Percentiles rank a stretch among this genome's conserved stretches.
Conservation (phyloP, 2,888 invertebrate species). For the Drosophila cognata region DNA sequence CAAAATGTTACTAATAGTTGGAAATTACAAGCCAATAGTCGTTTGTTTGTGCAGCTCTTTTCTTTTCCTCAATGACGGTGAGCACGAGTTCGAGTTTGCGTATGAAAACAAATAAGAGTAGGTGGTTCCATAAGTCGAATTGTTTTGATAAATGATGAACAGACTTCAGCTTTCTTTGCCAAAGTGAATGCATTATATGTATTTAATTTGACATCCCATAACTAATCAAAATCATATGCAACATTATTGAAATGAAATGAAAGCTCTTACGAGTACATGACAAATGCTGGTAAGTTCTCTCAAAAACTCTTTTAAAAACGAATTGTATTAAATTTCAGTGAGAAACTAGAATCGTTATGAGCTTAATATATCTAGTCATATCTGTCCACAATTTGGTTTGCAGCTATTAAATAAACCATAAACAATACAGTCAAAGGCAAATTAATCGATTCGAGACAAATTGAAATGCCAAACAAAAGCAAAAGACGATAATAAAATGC, state of each 20-base stretch:
- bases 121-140: constrained; percentile 31
- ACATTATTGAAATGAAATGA: constrained; percentile 2
- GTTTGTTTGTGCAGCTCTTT: constrained; percentile 47
- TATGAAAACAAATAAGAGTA: constrained; percentile 34
- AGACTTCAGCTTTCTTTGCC: constrained; percentile 41
- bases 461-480: constrained; percentile 55
- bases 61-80: constrained; percentile 25
- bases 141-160: constrained; percentile 65
- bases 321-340: neutral
- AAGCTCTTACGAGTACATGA: neutral
- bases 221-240: constrained; percentile 54
- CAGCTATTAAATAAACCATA: constrained; percentile 26
- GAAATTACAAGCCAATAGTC: constrained; percentile 77
- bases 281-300: neutral
- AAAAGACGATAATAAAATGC: constrained; percentile 16
- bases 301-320: neutral
- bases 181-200: constrained; percentile 56
- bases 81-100: constrained; percentile 9
- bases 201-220: constrained; percentile 53
- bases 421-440: constrained; percentile 34
- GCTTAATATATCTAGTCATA: constrained; percentile 2
- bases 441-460: constrained; percentile 66
- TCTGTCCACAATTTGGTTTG: neutral
- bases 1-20: constrained; percentile 78
- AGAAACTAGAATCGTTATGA: neutral